Base-by-base conservation (phyloP, 2,113 vertebrate genomes). In the Epinephelus fuscoguttatus region DNA sequence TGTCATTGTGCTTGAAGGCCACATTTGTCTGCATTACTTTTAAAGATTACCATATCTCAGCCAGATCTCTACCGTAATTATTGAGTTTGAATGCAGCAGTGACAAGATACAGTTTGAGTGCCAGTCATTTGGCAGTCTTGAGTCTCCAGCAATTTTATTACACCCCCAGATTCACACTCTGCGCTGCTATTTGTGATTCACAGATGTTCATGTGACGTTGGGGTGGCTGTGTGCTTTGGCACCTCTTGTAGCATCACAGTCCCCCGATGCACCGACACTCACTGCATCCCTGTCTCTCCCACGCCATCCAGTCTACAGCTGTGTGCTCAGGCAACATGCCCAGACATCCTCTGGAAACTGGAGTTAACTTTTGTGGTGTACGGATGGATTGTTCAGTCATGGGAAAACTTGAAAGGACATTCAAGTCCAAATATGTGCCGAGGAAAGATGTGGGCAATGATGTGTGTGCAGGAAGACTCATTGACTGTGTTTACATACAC, bases 281-380 rank as follows among this genome's bases (percentile, higher is more conserved):
- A 11, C n/a, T 23, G 13, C 21, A 45, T 72, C 42, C 62, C 52
- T 30, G 50, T 56, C 72, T 75, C 49, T 77, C 50, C 67, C 33
- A 67, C 64, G 14, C 27, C 63, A 14, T 18, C 27, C 21, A 69
- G 25, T 75, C 55, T 74, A 55, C 84, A 90, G 88, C 88, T 86
- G 77, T 66, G 75, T 67, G 56, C 47, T 42, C 47, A 75, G 76
- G 64, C 84, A 57, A 25, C 21, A n/a, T 33, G 75, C 84, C 80
- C 74, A 78, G 76, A 79, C 62, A 33, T 37, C 62, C 64, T 67
- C 59, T 64, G 61, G 47, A 52, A 57, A 67, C 52, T 49, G 2
- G 8, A 56, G 23, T 70, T 6, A 40, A 49, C 57, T 37, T 47
- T 64, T 70, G 18, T 45, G 62, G 12, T 23, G 13, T 8, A 55